A percentile compares a stretch with the other conserved stretches of the same genome.
Conservation (phyloP, 2,113 vertebrate genomes). For the Pyrgilauda ruficollis region DNA sequence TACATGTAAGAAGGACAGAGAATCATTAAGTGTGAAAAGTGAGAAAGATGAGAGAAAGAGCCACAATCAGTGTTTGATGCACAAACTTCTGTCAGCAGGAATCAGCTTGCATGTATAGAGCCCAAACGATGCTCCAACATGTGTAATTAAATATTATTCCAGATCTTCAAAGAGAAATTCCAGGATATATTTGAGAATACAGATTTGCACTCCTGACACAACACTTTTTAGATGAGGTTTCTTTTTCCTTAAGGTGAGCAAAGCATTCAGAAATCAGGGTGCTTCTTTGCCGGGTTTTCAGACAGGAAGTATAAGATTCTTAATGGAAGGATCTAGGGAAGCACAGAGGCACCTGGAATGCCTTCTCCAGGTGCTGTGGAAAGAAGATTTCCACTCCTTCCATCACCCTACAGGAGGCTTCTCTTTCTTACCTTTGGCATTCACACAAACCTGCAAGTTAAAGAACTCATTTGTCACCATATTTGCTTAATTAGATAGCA, state of each 20-base stretch:
- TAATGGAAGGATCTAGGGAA: not conserved
- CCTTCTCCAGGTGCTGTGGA: not conserved
- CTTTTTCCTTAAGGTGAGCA: not conserved
- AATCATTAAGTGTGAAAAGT: not conserved
- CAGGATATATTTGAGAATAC: not conserved
- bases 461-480: not conserved
- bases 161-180: not conserved
- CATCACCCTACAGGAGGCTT: not conserved
- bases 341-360: not conserved
- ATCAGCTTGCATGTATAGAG: rapidly evolving
- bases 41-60: not conserved
- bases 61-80: not conserved
- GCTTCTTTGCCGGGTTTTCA: not conserved
- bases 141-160: not conserved
- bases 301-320: not conserved
- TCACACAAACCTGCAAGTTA: not conserved
- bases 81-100: not conserved
- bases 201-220: not conserved
- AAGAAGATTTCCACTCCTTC: not conserved
- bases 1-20: not conserved
- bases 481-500: not conserved
- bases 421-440: not conserved
- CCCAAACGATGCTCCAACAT: not conserved
- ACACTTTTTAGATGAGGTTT: not conserved
- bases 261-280: not conserved